A percentile compares a stretch with the other conserved stretches of the same genome.
Conservation (phyloP, 2,888 invertebrate species). For the Drosophila lutescens region DNA sequence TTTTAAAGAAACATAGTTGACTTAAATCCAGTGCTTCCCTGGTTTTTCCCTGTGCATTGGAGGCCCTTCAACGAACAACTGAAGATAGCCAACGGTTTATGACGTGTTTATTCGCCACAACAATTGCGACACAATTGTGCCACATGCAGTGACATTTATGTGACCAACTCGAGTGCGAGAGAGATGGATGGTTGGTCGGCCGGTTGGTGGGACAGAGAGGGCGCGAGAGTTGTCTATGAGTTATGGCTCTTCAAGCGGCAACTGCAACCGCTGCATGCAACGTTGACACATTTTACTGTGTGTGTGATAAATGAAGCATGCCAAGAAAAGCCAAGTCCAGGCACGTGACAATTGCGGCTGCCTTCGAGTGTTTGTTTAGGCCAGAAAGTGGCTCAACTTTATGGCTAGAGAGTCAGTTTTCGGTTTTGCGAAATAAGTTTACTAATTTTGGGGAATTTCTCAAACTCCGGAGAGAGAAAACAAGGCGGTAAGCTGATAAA, state of each 20-base stretch:
- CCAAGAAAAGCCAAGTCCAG: constrained; percentile 35
- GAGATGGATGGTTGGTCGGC: constrained; percentile 11
- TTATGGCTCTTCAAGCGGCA: constrained; percentile 58
- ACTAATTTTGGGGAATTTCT: neutral
- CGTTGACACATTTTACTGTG: constrained; percentile 57
- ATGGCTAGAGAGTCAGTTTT: neutral
- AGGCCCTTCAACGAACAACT: constrained; percentile 27
- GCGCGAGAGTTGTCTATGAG: constrained; percentile 57
- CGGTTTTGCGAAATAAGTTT: neutral
- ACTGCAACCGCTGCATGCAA: constrained; percentile 40
- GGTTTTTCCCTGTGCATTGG: constrained; percentile 1
- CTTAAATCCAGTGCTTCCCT: neutral
- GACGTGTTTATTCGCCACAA: constrained; percentile 58
- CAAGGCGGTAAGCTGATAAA: no score
- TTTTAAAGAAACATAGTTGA: no score
- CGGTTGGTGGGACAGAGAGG: neutral
- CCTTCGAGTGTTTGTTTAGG: constrained; percentile 23
- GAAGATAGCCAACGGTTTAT: constrained; percentile 45
- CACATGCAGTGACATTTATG: constrained; percentile 73
- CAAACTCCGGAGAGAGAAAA: neutral
- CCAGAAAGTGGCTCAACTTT: neutral
- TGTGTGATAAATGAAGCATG: constrained; percentile 60
- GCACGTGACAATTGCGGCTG: constrained; percentile 32
- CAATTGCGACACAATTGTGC: constrained; percentile 67
- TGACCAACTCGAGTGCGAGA: constrained; percentile 52